phyloP scores from a whole-genome alignment of 2,113 vertebrate genomes.

The Origma solitaria region DNA sequence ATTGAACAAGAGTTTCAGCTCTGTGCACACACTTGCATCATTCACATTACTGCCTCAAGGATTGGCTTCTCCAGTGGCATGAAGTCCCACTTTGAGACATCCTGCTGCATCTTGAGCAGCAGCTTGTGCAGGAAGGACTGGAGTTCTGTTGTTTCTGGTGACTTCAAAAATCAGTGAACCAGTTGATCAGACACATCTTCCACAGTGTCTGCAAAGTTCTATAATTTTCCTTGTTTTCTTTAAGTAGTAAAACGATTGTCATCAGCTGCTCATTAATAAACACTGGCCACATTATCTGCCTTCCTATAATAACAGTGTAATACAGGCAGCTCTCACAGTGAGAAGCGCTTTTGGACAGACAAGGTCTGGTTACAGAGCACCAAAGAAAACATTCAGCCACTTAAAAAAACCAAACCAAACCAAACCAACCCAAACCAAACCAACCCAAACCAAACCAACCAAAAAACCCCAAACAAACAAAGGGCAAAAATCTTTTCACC shows the following conservation, averaged over 20 bases:
- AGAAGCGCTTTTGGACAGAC: neutral
- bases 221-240: neutral
- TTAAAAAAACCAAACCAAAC: neutral
- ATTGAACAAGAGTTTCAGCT: neutral
- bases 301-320: neutral
- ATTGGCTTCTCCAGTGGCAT: neutral
- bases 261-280: neutral
- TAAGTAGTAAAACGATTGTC: neutral
- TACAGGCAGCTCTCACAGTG: neutral
- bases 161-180: neutral
- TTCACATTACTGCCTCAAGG: neutral
- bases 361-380: neutral
- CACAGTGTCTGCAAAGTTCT: neutral
- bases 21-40: neutral
- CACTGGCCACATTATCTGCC: neutral
- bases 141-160: neutral
- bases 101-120: neutral
- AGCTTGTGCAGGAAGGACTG: neutral
- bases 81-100: neutral
- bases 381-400: neutral
- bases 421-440: neutral
- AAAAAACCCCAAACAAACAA: neutral
- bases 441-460: neutral
- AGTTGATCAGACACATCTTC: neutral
- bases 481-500: slow-evolving; percentile 12